Percentiles rank a stretch among this genome's conserved stretches.
Evolutionary conservation across 2,113 vertebrate genomes (phyloP).

Genomic region (Acanthochromis polyacanthus): DNA sequence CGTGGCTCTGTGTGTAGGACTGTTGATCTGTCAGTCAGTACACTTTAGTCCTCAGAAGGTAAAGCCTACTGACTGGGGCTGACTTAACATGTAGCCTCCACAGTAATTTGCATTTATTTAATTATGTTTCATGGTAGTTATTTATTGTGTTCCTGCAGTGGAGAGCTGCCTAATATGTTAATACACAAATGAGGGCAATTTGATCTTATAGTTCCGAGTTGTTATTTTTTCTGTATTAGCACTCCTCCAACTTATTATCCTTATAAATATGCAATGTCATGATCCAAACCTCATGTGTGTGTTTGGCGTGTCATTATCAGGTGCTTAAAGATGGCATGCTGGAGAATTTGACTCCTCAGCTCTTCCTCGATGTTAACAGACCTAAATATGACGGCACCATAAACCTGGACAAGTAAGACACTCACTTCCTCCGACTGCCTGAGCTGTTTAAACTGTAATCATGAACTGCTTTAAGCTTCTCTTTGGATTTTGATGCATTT

Average conservation of each 20-base stretch:
- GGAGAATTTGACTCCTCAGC: constrained; percentile 92
- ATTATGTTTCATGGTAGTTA: no score
- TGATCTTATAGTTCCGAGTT: no score
- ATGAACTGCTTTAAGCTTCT: neutral
- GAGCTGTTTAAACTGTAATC: neutral
- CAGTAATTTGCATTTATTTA: no score
- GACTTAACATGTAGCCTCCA: no score
- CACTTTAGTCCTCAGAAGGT: no score
- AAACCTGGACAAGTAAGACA: constrained; percentile 90
- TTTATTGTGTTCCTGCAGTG: no score
- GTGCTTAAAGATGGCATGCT: constrained; percentile 95
- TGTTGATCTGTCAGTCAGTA: no score
- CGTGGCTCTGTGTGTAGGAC: no score
- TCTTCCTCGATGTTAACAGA: constrained; percentile 90
- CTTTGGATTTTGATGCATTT: neutral
- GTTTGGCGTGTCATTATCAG: constrained; percentile 24
- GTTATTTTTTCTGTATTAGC: no score
- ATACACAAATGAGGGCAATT: neutral
- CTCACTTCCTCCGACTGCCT: no score
- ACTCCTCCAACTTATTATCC: neutral
- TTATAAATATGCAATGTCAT: neutral
- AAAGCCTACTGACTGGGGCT: no score
- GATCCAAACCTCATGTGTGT: neutral
- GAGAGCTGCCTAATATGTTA: no score
- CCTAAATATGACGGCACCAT: constrained; percentile 93